Evolutionary conservation across 2,797 vertebrate genomes (phyloP), one percentile per base, ranked within the genome.

Genomic region (Siniperca obscura): DNA sequence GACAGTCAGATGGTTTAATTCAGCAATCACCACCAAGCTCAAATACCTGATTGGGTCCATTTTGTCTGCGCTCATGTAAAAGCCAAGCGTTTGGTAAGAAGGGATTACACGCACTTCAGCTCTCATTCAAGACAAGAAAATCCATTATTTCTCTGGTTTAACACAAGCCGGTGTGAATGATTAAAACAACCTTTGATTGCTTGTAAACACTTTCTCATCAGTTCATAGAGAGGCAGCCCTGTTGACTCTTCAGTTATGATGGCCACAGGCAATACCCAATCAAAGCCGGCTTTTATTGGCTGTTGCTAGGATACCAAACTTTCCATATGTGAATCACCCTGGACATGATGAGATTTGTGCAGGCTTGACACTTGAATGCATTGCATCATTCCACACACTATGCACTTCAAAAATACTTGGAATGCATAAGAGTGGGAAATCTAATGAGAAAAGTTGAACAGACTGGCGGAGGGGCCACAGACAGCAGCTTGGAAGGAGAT

Each of bases 251-350:
- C 77, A 80, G 79, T 84, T 81, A 72, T 72, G 68, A 86, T 71
- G 86, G 76, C 79, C 66, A 69, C 22, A 30, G 44, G 71, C 69
- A 62, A 69, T 57, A 64, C 19, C 82, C 80, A 80, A 89, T 92
- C 80, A 92, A 84, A 79, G 74, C 55, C 34, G 6, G 27, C 55
- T 78, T 87, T 87, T 89, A 89, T 84, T 83, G 70, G 83, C 53
- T 79, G 92, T 95, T 95, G 93, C 94, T 92, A 91, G 89, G 94
- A 90, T 90, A 94, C 93, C 81, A 85, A 92, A 90, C 79, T 85
- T 94, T 90, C 80, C 66, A 70, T 76, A 86, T 74, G 81, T 86
- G 91, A 88, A 85, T 89, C 80, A 86, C 72, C 64, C 62, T 67
- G 82, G 91, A 91, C 67, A 74, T 91, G 89, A 90, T 89, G 90